Evolutionary conservation across 2,113 vertebrate genomes (phyloP).

Genomic region (Ibidorhyncha struthersii): DNA sequence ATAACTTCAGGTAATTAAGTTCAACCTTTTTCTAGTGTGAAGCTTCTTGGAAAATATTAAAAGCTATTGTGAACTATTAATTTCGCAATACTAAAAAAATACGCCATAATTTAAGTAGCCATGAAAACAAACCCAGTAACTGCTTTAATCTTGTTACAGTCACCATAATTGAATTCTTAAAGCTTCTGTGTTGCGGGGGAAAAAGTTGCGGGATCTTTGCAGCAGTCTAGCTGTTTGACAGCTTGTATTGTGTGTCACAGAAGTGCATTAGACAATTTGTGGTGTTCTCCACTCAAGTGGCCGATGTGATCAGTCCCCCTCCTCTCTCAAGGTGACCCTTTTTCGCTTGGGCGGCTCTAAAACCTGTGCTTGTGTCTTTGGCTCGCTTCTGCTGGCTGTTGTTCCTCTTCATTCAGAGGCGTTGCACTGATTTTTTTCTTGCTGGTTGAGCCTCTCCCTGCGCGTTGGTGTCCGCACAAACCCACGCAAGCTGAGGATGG

Average conservation of each 20-base stretch:
- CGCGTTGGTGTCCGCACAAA: background rate
- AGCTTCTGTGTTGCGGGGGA: background rate
- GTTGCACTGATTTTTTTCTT: background rate
- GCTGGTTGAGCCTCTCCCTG: background rate
- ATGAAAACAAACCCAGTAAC: background rate
- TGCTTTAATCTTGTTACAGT: background rate
- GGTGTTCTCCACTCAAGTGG: background rate
- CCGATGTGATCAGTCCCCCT: background rate
- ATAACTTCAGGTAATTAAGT: background rate
- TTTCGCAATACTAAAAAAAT: background rate
- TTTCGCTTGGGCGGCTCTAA: background rate
- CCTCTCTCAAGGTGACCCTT: constrained; percentile 33
- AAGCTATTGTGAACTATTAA: background rate
- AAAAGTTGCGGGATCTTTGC: background rate
- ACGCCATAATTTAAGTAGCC: background rate
- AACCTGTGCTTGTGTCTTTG: background rate
- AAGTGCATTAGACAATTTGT: background rate
- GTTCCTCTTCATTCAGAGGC: accelerated
- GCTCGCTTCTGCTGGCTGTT: background rate
- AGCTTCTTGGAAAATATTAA: background rate
- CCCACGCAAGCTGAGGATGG: accelerated
- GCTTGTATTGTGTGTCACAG: accelerated
- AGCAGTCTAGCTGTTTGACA: background rate
- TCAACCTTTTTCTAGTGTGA: background rate
- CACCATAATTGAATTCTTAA: background rate